phyloP scores from a whole-genome alignment of 2,113 vertebrate genomes.

The Penelope pileata region DNA sequence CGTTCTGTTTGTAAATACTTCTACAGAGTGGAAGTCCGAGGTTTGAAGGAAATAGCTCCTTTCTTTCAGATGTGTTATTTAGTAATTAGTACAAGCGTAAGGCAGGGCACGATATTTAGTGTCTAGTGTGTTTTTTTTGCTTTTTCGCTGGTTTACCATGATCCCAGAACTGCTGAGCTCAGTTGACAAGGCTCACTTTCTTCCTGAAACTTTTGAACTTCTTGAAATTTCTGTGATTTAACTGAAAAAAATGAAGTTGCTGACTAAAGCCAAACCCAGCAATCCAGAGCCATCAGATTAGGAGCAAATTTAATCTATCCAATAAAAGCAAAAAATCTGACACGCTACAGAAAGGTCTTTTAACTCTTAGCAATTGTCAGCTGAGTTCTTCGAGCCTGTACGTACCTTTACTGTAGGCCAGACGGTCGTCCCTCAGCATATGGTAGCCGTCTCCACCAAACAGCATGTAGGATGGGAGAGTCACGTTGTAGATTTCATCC shows the following conservation, averaged over 20 bases:
- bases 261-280: not conserved
- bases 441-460: conserved; percentile 86
- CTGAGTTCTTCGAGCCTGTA: not conserved
- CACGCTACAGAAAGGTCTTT: not conserved
- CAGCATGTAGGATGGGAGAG: conserved; percentile 82
- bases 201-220: not conserved
- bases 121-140: fast-evolving
- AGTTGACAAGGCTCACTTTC: not conserved
- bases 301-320: not conserved
- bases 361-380: not conserved
- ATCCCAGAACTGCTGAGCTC: not conserved
- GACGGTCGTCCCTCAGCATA: conserved; percentile 81
- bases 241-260: not conserved
- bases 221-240: not conserved
- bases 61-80: not conserved
- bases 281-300: not conserved
- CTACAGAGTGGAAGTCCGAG: not conserved
- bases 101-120: fast-evolving
- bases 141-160: not conserved
- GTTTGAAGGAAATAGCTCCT: not conserved
- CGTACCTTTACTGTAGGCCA: conserved; percentile 89
- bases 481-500: conserved; percentile 80
- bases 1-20: not conserved
- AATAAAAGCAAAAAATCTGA: not conserved
- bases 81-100: not conserved